These are phyloP conservation scores for Melanostoma mellinum DNA, from an alignment of 2,888 invertebrate genomes.

Conservation along the genomic window DNA sequence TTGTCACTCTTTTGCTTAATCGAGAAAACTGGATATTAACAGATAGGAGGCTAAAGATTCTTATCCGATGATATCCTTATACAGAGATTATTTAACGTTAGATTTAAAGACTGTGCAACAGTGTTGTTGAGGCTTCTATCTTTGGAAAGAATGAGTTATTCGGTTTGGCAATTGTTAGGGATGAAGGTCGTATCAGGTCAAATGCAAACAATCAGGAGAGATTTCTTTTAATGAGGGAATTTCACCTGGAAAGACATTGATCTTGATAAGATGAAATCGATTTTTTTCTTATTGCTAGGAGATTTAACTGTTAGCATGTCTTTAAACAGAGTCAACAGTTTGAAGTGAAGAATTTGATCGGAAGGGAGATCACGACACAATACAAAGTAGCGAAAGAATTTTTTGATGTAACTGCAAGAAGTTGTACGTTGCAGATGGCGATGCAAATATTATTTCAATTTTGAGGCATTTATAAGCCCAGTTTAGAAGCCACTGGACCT, in stretches of 20 bases:
- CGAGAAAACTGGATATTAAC: conserved; percentile 1
- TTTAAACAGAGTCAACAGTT: too few species aligned
- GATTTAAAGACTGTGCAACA: conserved; percentile 47
- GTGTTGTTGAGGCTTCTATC: conserved; percentile 10
- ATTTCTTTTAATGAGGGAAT: not conserved
- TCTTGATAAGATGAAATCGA: not conserved
- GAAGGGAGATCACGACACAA: too few species aligned
- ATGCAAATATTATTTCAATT: too few species aligned
- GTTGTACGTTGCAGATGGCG: too few species aligned
- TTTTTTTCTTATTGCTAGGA: not conserved
- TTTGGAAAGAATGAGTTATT: not conserved
- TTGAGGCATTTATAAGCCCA: too few species aligned
- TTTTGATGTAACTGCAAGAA: too few species aligned
- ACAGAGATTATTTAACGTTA: conserved; percentile 40
- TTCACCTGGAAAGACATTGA: not conserved
- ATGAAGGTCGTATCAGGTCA: not conserved
- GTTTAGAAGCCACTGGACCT: too few species aligned
- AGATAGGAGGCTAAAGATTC: conserved; percentile 23
- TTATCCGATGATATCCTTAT: conserved; percentile 55
- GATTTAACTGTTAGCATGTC: too few species aligned
- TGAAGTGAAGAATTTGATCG: too few species aligned
- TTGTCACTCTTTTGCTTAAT: conserved; percentile 42
- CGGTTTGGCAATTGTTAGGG: not conserved
- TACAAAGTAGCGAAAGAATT: too few species aligned
- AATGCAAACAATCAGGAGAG: not conserved